These are phyloP conservation scores for Plagiodera versicolora DNA, from an alignment of 2,888 invertebrate species.

Conservation along the genomic window DNA sequence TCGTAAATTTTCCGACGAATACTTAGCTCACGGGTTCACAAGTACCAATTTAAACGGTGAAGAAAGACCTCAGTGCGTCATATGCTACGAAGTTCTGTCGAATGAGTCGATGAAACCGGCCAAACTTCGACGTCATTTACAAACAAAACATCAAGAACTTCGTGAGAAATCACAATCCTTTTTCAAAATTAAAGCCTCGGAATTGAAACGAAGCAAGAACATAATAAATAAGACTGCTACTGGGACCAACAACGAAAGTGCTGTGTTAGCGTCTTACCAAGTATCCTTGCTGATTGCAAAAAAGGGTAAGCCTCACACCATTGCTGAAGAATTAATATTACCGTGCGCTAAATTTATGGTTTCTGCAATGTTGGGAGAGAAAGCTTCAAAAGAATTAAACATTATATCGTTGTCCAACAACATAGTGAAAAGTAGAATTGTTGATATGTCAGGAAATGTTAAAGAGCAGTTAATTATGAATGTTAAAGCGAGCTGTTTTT, in stretches of 20 bases:
- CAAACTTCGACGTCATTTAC: slow-evolving; percentile 23
- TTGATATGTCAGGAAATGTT: slow-evolving; percentile 8
- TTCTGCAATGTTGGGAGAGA: slow-evolving; percentile 21
- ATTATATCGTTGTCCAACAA: slow-evolving; percentile 21
- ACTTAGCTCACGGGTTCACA: too few species aligned
- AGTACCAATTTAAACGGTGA: too few species aligned
- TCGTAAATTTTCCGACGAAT: too few species aligned
- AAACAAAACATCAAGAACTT: slow-evolving; percentile 23
- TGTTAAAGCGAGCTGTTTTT: slow-evolving; percentile 28
- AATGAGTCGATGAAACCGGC: slow-evolving; percentile 21
- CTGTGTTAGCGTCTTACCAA: slow-evolving; percentile 2
- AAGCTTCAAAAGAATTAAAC: slow-evolving; percentile 28
- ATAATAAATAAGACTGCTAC: slow-evolving; percentile 20
- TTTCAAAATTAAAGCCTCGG: slow-evolving; percentile 24
- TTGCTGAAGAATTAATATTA: neutral
- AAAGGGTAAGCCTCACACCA: slow-evolving; percentile 1
- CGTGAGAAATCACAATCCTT: slow-evolving; percentile 26
- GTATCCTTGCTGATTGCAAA: slow-evolving; percentile 10
- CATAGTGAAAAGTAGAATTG: slow-evolving; percentile 18
- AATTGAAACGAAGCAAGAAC: slow-evolving; percentile 24
- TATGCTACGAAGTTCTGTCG: slow-evolving; percentile 4
- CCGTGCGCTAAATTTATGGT: slow-evolving; percentile 14
- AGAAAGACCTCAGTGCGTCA: neutral
- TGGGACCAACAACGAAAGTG: slow-evolving; percentile 17
- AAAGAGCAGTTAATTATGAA: slow-evolving; percentile 27